Percentiles rank a stretch among this genome's conserved stretches.
phyloP scores from a whole-genome alignment of 1,140 invertebrate genomes.

The Dermatophagoides farinae region DNA sequence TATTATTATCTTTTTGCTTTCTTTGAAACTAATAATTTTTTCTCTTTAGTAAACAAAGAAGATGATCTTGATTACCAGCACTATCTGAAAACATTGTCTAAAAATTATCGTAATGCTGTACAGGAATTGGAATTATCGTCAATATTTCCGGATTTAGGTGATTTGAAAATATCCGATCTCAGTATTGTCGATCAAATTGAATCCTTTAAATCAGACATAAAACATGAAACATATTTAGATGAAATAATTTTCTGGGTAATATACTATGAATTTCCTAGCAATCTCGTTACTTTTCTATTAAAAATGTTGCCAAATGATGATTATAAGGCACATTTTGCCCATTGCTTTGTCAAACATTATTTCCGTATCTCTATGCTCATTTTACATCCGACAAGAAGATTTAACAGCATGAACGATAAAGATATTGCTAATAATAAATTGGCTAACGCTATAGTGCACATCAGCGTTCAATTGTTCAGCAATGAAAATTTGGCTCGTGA shows the following conservation, averaged over 20 bases:
- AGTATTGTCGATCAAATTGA: background rate
- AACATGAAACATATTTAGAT: slow-evolving; percentile 71
- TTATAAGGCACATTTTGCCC: slow-evolving; percentile 76
- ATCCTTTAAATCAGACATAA: slow-evolving; percentile 11
- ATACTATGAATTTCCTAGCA: slow-evolving; percentile 89
- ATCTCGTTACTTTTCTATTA: slow-evolving; percentile 78
- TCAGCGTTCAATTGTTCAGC: slow-evolving; percentile 83
- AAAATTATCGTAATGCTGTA: background rate
- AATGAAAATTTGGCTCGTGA: slow-evolving; percentile 70
- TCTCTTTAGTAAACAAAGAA: background rate
- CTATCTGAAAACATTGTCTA: background rate
- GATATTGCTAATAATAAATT: slow-evolving; percentile 37
- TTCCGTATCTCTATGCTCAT: slow-evolving; percentile 49
- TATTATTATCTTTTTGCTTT: background rate
- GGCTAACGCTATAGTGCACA: slow-evolving; percentile 84
- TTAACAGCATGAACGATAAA: slow-evolving; percentile 19
- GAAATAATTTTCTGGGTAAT: slow-evolving; percentile 96
- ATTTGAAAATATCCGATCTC: background rate
- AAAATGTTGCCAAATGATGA: slow-evolving; percentile 85
- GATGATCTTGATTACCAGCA: slow-evolving; percentile 7
- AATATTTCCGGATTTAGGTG: background rate
- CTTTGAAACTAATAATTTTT: background rate
- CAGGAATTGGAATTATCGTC: background rate
- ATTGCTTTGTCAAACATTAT: slow-evolving; percentile 86
- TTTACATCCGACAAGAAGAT: background rate